phyloP scores from a whole-genome alignment of 2,888 invertebrate species.

The Ophion ellenae region DNA sequence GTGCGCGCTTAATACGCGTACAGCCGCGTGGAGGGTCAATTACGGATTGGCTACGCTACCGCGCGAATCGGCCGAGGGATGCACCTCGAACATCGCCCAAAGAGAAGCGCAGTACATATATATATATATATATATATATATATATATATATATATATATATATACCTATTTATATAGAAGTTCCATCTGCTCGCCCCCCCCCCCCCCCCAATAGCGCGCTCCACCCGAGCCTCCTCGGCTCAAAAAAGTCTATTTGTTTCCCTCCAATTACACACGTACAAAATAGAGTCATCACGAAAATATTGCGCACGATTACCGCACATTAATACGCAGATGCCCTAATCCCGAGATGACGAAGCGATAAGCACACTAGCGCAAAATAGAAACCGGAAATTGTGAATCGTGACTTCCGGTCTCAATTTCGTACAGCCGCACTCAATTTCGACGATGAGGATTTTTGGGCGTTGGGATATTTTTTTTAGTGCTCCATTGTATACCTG shows the following conservation, averaged over 20 bases:
- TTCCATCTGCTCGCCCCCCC: neutral
- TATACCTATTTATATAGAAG: neutral
- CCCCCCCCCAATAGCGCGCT: conserved; percentile 11
- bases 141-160: too few species aligned
- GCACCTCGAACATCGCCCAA: conserved; percentile 61
- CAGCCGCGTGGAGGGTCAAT: conserved; percentile 77
- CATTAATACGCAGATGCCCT: too few species aligned
- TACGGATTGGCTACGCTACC: conserved; percentile 79
- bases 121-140: too few species aligned
- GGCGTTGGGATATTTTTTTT: too few species aligned
- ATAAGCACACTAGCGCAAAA: too few species aligned
- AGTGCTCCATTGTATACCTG: too few species aligned
- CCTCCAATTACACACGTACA: neutral
- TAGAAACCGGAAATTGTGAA: too few species aligned
- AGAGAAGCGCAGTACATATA: neutral
- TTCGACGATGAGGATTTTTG: too few species aligned
- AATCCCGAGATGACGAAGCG: too few species aligned
- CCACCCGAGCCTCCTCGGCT: conserved; percentile 23
- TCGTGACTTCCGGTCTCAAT: too few species aligned
- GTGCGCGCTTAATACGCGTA: conserved; percentile 78
- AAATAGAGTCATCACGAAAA: conserved; percentile 7
- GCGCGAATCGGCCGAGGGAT: conserved; percentile 76
- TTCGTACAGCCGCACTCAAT: too few species aligned
- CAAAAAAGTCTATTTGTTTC: neutral
- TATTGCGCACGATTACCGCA: neutral